Evolutionary conservation across 2,888 invertebrate species (phyloP).

Genomic region (Caenorhabditis zanzibari): DNA sequence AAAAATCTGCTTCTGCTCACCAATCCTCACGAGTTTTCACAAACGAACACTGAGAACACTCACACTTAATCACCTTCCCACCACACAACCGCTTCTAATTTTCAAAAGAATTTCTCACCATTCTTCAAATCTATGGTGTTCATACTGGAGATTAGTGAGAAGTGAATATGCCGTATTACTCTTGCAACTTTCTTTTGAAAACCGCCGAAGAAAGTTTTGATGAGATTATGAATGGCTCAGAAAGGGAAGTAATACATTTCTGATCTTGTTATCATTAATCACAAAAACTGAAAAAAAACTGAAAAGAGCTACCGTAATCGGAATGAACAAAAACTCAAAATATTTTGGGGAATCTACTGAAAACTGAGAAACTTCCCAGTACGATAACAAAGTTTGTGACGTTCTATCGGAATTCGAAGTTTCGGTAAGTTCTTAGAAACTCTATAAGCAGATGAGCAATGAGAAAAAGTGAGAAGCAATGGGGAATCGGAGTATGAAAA

Average conservation of each 20-base stretch:
- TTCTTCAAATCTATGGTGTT: conserved; percentile 9
- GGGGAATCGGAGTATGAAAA: conserved; percentile 9
- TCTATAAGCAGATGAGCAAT: conserved; percentile 20
- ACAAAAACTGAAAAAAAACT: not conserved
- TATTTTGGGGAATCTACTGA: not conserved
- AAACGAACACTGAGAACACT: conserved; percentile 1
- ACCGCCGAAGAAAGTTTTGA: not conserved
- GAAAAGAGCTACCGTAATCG: conserved; percentile 2
- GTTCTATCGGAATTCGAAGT: not conserved
- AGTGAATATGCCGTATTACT: too few species aligned
- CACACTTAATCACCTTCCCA: not conserved
- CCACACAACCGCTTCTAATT: conserved; percentile 21
- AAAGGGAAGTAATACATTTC: not conserved
- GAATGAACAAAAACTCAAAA: not conserved
- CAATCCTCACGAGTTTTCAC: not conserved
- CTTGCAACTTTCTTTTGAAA: too few species aligned
- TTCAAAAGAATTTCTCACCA: conserved; percentile 21
- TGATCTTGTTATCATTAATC: conserved; percentile 28
- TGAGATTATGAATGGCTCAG: conserved; percentile 14
- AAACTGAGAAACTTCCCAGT: not conserved
- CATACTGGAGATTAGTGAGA: not conserved
- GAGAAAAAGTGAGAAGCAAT: conserved; percentile 1
- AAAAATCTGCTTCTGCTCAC: too few species aligned
- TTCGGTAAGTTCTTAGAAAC: not conserved
- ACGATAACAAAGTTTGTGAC: not conserved